Conservation (phyloP, 2,888 invertebrate genomes). For the Tachystola acroxantha region DNA sequence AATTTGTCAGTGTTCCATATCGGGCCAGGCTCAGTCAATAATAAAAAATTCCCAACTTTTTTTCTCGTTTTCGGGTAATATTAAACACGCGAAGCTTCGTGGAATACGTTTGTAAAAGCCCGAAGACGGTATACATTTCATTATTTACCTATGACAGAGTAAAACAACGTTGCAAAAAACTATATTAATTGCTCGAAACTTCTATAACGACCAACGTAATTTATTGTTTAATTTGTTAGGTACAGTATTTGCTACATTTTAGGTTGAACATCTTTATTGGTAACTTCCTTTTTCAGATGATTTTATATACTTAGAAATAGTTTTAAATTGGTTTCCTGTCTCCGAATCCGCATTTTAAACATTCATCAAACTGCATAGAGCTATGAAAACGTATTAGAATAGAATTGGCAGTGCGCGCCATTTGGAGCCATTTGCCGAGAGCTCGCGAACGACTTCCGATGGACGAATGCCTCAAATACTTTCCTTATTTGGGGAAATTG, state of each 20-base stretch:
- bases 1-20: constrained; percentile 69
- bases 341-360: constrained; percentile 3
- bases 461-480: constrained; percentile 46
- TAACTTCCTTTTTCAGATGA: too few species aligned
- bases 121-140: constrained; percentile 52
- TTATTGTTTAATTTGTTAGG: constrained; percentile 7
- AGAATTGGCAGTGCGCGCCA: constrained; percentile 44
- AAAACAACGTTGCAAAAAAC: constrained; percentile 51
- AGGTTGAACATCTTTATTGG: too few species aligned
- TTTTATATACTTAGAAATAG: too few species aligned
- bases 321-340: not conserved
- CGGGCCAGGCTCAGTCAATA: constrained; percentile 64
- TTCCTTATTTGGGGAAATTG: constrained; percentile 48
- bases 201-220: too few species aligned
- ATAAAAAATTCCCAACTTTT: constrained; percentile 55
- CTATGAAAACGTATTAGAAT: constrained; percentile 20
- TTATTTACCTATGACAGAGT: constrained; percentile 56
- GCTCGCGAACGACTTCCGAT: constrained; percentile 52
- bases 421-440: constrained; percentile 48
- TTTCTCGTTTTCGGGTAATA: constrained; percentile 63
- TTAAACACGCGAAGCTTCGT: constrained; percentile 67
- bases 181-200: constrained; percentile 56
- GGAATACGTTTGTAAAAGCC: constrained; percentile 36
- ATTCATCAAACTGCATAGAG: constrained; percentile 14
- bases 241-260: too few species aligned